phyloP scores from a whole-genome alignment of 2,797 vertebrate species.

The Tinamus major region DNA sequence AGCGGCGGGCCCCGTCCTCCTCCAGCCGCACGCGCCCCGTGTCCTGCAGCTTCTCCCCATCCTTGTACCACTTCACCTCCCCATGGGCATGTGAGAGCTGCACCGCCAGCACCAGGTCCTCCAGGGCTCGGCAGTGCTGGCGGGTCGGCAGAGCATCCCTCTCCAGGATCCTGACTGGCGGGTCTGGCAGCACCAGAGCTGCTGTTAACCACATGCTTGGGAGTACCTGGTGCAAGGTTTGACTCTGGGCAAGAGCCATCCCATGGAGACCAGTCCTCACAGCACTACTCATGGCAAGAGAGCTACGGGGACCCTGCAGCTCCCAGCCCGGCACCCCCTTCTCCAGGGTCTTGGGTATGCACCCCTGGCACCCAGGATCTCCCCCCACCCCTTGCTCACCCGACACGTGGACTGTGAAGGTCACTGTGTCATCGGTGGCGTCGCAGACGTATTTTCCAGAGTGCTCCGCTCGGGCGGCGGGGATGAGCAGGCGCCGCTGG shows the following conservation, averaged over 20 bases:
- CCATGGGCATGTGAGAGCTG: conserved; percentile 87
- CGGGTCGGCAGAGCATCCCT: conserved; percentile 80
- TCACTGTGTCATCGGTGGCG: conserved; percentile 83
- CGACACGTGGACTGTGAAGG: conserved; percentile 88
- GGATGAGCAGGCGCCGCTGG: conserved; percentile 85
- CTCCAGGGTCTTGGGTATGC: neutral
- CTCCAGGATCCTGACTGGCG: conserved; percentile 84
- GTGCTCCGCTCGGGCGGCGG: conserved; percentile 79
- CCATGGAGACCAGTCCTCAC: no score
- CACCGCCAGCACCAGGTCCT: conserved; percentile 91
- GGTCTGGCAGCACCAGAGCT: conserved; percentile 77
- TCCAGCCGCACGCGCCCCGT: conserved; percentile 86
- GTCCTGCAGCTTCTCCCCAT: conserved; percentile 86
- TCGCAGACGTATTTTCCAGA: conserved; percentile 90
- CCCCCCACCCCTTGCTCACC: conserved; percentile 79
- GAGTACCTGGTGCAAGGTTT: neutral
- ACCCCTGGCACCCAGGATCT: neutral
- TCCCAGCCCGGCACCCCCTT: neutral
- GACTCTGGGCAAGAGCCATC: neutral
- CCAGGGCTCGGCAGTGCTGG: conserved; percentile 82
- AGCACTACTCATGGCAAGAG: neutral
- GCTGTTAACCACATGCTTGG: neutral
- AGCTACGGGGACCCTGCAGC: neutral
- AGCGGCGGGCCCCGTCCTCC: conserved; percentile 86
- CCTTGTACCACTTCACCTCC: conserved; percentile 92